Percentiles rank a stretch among this genome's conserved stretches.
Conservation (phyloP, 2,888 invertebrate genomes). For the Pyrgus malvae region DNA sequence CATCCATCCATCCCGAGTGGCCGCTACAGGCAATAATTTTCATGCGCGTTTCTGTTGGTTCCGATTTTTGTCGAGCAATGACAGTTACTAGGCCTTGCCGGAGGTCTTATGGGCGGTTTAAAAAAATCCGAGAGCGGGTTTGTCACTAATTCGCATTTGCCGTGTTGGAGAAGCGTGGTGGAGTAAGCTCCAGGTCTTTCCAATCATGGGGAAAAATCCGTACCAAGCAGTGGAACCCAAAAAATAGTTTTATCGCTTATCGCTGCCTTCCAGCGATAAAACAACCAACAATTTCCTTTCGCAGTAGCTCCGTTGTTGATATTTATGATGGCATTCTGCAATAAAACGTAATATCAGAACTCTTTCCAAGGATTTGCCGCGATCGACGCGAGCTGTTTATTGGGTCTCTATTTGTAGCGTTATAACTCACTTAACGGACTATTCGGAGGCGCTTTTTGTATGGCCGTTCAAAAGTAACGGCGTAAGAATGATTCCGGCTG, state of each 20-base stretch:
- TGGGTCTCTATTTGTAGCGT: conserved; percentile 20
- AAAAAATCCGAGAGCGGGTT: no score
- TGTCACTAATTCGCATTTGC: no score
- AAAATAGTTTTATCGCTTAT: not conserved
- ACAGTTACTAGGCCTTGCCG: no score
- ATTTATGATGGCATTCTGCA: conserved; percentile 27
- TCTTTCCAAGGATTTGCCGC: conserved; percentile 21
- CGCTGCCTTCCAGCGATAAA: not conserved
- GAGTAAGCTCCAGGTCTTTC: no score
- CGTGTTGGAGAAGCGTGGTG: no score
- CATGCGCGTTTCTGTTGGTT: no score
- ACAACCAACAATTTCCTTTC: not conserved
- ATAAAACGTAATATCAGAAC: conserved; percentile 26
- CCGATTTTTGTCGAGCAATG: no score
- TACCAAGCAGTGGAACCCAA: no score
- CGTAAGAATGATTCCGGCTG: conserved; percentile 4
- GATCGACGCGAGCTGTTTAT: conserved; percentile 24
- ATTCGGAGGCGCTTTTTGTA: conserved; percentile 15
- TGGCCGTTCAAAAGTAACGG: conserved; percentile 1
- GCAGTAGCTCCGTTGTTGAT: conserved; percentile 21
- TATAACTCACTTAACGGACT: conserved; percentile 23
- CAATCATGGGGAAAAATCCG: no score
- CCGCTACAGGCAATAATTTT: no score
- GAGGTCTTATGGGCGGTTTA: no score
- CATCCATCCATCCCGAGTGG: no score